Evolutionary conservation across 2,888 invertebrate genomes (phyloP), one percentile per base, ranked within the genome.

Genomic region (Willowsia nigromaculata): DNA sequence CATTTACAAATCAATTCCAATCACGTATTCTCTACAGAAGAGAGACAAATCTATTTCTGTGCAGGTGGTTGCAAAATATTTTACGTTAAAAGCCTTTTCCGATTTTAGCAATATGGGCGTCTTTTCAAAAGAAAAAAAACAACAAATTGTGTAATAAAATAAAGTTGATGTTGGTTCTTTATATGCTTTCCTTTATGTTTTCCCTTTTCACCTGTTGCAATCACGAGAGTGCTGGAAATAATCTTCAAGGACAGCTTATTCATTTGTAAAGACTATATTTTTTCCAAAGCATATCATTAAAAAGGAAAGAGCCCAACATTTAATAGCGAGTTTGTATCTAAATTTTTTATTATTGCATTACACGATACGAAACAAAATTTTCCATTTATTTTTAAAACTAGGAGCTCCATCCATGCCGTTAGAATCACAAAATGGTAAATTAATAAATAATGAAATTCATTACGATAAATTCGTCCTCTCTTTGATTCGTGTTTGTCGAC

Each of bases 131-230:
- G 22, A 22, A 71, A 71, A 71, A 22, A 30, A 15, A 40, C 4
- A 15, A 22, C 0, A 33, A 65, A n/a, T n/a, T 65, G n/a, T 22
- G 71, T 15, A 71, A n/a, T 18, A 33, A 22, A 71, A 47, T 22
- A 68, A 40, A 37, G 40, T 22, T 37, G 68, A 6, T 40, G 22
- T 40, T 43, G 47, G 7, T 68, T 5, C 11, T 74, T 47, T 43
- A 22, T 40, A 22, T 5, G 15, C 15, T 40, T 5, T 50, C 13
- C 78, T 80, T 80, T 80, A 68, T 68, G 22, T 40, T 22, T 33
- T 62, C 40, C 6, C 33, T 18, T 50, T 83, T 83, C 83, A 83
- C 65, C 83, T 83, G 83, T 83, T 83, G 65, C 81, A 15, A 81
- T n/a, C n/a, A n/a, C n/a, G 59, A 62, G 33, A 78, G 47, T 15